Base-by-base conservation (phyloP, 2,113 vertebrate species). In the Colinus virginianus region DNA sequence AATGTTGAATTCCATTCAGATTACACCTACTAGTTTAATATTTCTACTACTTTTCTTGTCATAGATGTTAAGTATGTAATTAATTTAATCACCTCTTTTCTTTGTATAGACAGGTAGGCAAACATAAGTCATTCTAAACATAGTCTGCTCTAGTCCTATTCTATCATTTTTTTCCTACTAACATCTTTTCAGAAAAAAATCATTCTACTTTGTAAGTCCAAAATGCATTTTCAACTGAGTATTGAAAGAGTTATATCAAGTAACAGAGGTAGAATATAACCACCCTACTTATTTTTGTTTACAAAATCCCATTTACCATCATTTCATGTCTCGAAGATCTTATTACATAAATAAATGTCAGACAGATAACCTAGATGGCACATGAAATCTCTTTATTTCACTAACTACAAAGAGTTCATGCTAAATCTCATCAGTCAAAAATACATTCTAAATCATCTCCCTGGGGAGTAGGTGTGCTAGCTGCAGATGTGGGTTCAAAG, bases 401-500 rank as follows among this genome's bases (percentile, higher is more conserved):
- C n/a, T 46, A 76, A 82, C 78, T 78, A n/a, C 17, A 23, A 40
- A 38, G 7, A 38, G 38, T 25, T 28, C 46, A 26, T n/a, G 28
- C 8, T 87, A 93, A 90, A 88, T 66, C 87, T 89, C 49, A 77
- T 66, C 36, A 79, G 48, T 61, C 49, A 26, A 84, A 87, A 81
- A 76, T 74, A 74, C 12, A 45, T 32, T 83, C 18, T 67, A 64
- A 87, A 72, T 76, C 75, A 59, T 84, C 40, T 14, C 62, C 77
- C 34, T 49, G 23, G 59, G 38, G 22, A 20, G 45, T 45, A 20
- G 3, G 2, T 1, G 3, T 38, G 18, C 11, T 43, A 32, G 28
- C 28, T 76, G 11, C 16, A 82, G 45, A 40, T 14, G 66, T 2
- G 6, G 3, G 59, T 87, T 87, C 63, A 90, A 72, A 78, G 7